Evolutionary conservation across 2,113 vertebrate species (phyloP), one percentile per base, ranked within the genome.

Genomic region (Clarias gariepinus): DNA sequence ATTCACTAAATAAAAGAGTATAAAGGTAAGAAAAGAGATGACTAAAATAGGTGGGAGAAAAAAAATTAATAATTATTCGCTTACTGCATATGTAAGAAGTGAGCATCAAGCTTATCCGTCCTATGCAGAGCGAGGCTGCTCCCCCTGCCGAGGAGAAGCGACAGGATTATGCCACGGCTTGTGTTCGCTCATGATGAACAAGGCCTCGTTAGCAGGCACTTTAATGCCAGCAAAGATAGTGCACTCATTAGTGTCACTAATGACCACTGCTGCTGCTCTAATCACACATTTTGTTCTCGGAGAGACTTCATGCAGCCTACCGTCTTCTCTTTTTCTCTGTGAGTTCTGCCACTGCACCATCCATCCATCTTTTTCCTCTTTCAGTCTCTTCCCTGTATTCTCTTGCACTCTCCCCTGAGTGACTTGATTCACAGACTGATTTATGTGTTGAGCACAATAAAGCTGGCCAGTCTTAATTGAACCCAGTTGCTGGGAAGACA

Each of bases 171-270:
- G 88, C 36, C 86, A 90, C 93, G 92, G 91, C 93, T 93, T 92
- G 92, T 93, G 91, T 93, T 93, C 84, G 83, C 69, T 83, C 91
- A 94, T 94, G 95, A 95, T 95, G 94, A 95, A 95, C 94, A 95
- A 94, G 93, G 92, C 87, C 93, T 95, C 94, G 92, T 95, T 95
- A 95, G 92, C 83, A 30, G 88, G 89, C 91, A 85, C 92, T 93
- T 93, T 94, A 95, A 95, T 93, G 93, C 91, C 89, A 28, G 89
- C 91, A 91, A 92, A 93, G 94, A 95, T 94, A 94, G 94, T 78
- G 71, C 79, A 21, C 92, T 95, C 94, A 95, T 95, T 95, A 95
- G 92, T 92, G 91, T 87, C 90, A 92, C 92, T 94, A 94, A 95
- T 93, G 94, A 94, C 93, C 93, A 91, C 92, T 95, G 87, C 61